Evolutionary conservation across 2,797 vertebrate species (phyloP), one percentile per base, ranked within the genome.

Genomic region (Cephalopachus bancanus): DNA sequence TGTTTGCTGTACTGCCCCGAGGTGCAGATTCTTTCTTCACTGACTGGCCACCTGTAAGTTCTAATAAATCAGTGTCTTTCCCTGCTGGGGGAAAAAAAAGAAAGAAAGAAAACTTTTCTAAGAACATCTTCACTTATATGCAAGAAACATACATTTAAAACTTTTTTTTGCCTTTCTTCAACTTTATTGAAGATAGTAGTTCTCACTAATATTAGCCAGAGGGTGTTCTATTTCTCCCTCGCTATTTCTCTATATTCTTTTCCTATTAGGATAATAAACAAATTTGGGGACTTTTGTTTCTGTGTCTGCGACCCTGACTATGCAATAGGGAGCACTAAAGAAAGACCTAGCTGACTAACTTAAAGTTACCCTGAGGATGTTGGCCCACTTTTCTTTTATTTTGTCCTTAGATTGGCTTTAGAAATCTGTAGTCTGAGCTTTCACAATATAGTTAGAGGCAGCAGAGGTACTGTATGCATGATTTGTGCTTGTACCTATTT

Each of bases 401-500:
- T 95, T 95, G 74, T 92, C 62, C 75, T 92, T 57, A 92, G 67
- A 76, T 83, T 96, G 90, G 83, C 67, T 96, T 97, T 87, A 74
- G 53, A 28, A 93, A 55, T 94, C 78, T 93, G 5, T 22, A 96
- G n/a, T 33, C 2, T 49, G 7, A 1, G 0, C 81, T 95, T 95
- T 60, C 10, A 33, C 60, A 78, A 96, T 91, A 92, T 37, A 96
- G 86, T 64, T 74, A 93, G 88, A 95, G 91, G 22, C 69, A 74
- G 30, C 95, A 97, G 90, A 95, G 67, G 44, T 64, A 65, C 24
- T 30, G 7, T 74, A 28, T 59, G 85, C 69, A 2, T 89, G 92
- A 96, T 91, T 92, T 97, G 92, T 97, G 80, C 89, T 97, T 95
- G 84, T 92, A 96, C 91, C 65, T 98, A 55, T 95, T 97, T 96